phyloP scores from a whole-genome alignment of 2,113 vertebrate genomes.

The Cygnus atratus region DNA sequence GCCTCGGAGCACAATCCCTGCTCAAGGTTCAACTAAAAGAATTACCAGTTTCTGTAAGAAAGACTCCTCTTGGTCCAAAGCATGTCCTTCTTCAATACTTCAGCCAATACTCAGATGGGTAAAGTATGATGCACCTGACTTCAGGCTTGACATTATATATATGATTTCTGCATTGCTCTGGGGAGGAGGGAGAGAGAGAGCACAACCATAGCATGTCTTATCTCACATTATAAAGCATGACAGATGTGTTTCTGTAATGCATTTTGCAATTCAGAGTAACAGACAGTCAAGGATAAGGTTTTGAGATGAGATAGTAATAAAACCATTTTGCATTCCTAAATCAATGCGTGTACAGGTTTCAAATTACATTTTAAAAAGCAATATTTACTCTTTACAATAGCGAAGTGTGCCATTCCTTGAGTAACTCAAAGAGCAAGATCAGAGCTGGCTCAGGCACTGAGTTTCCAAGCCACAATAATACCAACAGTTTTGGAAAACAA shows the following conservation, averaged over 20 bases:
- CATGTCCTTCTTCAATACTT: background rate
- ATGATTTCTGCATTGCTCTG: background rate
- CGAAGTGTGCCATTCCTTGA: background rate
- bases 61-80: background rate
- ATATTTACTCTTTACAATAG: background rate
- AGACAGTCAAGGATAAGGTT: background rate
- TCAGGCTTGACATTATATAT: background rate
- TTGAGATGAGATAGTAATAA: conserved; percentile 11
- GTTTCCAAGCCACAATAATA: background rate
- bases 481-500: background rate
- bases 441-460: background rate
- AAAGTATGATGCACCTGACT: background rate
- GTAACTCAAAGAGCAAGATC: background rate
- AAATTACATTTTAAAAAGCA: background rate
- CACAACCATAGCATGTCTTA: background rate
- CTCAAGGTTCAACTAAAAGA: background rate
- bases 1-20: background rate
- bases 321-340: conserved; percentile 19
- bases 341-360: background rate
- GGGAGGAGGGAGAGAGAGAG: background rate
- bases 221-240: background rate
- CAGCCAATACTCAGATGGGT: background rate
- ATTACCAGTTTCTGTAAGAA: background rate
- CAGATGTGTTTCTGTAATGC: background rate
- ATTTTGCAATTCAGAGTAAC: background rate